A percentile compares a stretch with the other conserved stretches of the same genome.
phyloP scores from a whole-genome alignment of 2,888 invertebrate species.

The Hoplodrina ambigua region DNA sequence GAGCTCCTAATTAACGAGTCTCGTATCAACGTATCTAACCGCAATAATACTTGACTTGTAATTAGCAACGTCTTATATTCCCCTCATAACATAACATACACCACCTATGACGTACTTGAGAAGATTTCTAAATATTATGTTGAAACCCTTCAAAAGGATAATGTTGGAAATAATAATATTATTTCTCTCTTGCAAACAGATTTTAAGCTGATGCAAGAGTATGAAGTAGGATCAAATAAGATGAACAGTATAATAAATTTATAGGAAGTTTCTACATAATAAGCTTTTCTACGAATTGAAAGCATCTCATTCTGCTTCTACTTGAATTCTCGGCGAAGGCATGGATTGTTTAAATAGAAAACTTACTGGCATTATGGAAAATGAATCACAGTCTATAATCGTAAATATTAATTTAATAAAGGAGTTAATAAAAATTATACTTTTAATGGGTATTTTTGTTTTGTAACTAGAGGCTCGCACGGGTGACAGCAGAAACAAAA shows the following conservation, averaged over 20 bases:
- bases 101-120: conserved; percentile 16
- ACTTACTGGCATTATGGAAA: background rate
- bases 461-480: no score
- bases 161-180: conserved; percentile 18
- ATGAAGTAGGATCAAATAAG: conserved; percentile 10
- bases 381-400: no score
- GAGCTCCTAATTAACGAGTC: conserved; percentile 56
- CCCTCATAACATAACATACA: conserved; percentile 34
- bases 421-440: no score
- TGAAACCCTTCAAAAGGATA: conserved; percentile 21
- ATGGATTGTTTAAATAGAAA: background rate
- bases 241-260: conserved; percentile 1
- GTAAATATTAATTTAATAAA: no score
- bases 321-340: background rate
- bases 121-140: conserved; percentile 20
- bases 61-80: conserved; percentile 58
- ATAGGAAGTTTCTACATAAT: background rate
- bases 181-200: conserved; percentile 10
- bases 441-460: no score
- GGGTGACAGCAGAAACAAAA: no score
- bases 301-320: background rate
- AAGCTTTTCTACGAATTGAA: background rate
- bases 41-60: conserved; percentile 60
- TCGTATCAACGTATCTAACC: conserved; percentile 55
- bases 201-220: conserved; percentile 30